Conservation (phyloP, 92 coral and sea anemone species). For the Epizoanthus scotinus region DNA sequence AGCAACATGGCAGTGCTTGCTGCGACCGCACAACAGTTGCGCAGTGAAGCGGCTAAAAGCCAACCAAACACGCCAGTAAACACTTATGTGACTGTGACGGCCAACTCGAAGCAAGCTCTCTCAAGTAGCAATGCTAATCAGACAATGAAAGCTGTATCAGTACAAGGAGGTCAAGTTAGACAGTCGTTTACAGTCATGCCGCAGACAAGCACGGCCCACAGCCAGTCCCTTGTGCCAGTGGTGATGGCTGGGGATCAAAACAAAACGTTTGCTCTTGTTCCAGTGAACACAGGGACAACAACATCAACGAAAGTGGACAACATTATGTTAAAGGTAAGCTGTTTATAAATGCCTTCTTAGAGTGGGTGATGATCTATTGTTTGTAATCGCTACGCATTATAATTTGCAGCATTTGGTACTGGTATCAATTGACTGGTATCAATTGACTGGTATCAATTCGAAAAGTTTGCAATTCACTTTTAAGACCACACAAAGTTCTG, state of each 20-base stretch:
- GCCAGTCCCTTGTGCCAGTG: conserved; percentile 9
- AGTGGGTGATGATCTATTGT: neutral
- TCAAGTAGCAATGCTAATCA: neutral
- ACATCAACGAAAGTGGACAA: neutral
- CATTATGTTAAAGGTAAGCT: neutral
- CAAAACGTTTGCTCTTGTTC: conserved; percentile 38
- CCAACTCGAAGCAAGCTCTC: neutral
- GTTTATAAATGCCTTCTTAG: neutral
- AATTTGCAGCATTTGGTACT: too few species aligned
- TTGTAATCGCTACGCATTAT: too few species aligned
- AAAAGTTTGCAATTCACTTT: too few species aligned
- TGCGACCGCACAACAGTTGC: conserved; percentile 1
- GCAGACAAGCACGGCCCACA: conserved; percentile 1
- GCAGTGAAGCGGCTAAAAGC: conserved; percentile 1
- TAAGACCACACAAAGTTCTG: too few species aligned
- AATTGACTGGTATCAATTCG: too few species aligned
- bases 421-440: too few species aligned
- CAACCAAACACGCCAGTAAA: neutral
- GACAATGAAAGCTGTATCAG: neutral
- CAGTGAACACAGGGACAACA: conserved; percentile 32
- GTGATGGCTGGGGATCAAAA: conserved; percentile 39
- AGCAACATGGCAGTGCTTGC: conserved; percentile 16
- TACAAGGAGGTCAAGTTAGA: neutral
- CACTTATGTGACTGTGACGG: too few species aligned
- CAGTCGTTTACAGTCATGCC: conserved; percentile 29